These are phyloP conservation scores for Cataglyphis livida DNA, from an alignment of 2,888 invertebrate species.

Conservation along the genomic window DNA sequence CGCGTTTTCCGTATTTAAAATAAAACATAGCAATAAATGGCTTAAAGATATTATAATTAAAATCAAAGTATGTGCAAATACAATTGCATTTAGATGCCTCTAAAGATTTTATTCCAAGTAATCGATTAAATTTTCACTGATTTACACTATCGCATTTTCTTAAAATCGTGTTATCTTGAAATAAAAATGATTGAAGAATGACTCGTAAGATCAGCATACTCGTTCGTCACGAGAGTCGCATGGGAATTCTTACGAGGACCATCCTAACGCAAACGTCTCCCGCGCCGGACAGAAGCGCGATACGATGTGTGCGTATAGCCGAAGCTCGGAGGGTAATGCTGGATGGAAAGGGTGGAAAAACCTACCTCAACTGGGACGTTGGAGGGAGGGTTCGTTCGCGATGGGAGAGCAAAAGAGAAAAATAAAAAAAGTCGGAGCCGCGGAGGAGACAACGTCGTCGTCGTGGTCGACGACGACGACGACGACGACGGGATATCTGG, in stretches of 20 bases:
- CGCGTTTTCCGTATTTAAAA: neutral
- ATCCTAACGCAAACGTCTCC: conserved; percentile 7
- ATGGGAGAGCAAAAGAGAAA: conserved; percentile 76
- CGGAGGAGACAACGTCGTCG: conserved; percentile 74
- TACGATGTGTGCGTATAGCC: conserved; percentile 30
- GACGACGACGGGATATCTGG: conserved; percentile 83
- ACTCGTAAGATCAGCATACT: conserved; percentile 43
- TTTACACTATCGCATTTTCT: neutral
- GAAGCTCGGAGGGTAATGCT: conserved; percentile 34
- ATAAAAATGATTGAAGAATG: conserved; percentile 39
- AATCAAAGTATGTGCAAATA: neutral
- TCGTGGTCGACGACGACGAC: conserved; percentile 73
- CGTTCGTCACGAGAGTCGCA: conserved; percentile 28
- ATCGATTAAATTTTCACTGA: neutral
- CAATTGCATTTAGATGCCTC: neutral
- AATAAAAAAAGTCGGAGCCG: conserved; percentile 77
- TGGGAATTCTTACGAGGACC: conserved; percentile 35
- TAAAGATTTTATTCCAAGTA: neutral
- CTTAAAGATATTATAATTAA: neutral
- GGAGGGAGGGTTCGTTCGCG: conserved; percentile 65
- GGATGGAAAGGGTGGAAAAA: conserved; percentile 76
- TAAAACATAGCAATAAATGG: neutral
- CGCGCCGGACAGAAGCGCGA: conserved; percentile 19
- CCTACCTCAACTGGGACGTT: conserved; percentile 80
- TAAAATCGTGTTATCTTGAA: conserved; percentile 20